Percentiles rank a stretch among this genome's conserved stretches.
Conservation (phyloP, 2,113 vertebrate species). For the Mesitornis unicolor region DNA sequence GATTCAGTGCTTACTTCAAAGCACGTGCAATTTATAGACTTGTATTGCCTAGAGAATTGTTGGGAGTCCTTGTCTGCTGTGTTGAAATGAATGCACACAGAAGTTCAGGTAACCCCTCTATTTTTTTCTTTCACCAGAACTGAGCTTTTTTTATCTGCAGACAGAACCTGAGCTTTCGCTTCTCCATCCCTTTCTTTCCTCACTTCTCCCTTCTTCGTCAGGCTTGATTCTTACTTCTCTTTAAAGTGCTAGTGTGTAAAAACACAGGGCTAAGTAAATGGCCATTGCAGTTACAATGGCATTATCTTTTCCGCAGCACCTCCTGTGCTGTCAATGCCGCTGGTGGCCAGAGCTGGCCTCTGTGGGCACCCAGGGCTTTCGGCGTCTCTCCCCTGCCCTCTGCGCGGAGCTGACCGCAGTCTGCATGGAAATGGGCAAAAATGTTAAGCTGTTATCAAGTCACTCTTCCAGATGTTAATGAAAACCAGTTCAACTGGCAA, state of each 20-base stretch:
- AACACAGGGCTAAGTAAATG: neutral
- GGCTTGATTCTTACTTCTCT: neutral
- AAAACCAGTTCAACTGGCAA: neutral
- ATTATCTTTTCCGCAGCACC: neutral
- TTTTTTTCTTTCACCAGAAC: neutral
- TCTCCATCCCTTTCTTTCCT: neutral
- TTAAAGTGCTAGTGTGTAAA: neutral
- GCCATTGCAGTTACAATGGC: neutral
- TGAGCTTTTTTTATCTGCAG: neutral
- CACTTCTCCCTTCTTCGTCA: neutral
- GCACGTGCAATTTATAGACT: neutral
- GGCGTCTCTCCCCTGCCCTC: neutral
- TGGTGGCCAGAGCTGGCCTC: neutral
- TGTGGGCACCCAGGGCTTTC: fast-evolving
- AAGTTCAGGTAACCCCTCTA: neutral
- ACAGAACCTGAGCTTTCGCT: neutral
- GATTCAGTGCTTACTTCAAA: neutral
- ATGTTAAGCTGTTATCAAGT: neutral
- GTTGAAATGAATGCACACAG: neutral
- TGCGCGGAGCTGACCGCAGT: fast-evolving
- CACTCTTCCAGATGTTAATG: neutral
- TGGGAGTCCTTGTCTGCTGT: neutral
- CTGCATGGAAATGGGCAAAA: neutral
- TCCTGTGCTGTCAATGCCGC: neutral
- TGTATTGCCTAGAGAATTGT: neutral